Conservation (phyloP, 2,888 invertebrate genomes). For the Uloborus plumipes region DNA sequence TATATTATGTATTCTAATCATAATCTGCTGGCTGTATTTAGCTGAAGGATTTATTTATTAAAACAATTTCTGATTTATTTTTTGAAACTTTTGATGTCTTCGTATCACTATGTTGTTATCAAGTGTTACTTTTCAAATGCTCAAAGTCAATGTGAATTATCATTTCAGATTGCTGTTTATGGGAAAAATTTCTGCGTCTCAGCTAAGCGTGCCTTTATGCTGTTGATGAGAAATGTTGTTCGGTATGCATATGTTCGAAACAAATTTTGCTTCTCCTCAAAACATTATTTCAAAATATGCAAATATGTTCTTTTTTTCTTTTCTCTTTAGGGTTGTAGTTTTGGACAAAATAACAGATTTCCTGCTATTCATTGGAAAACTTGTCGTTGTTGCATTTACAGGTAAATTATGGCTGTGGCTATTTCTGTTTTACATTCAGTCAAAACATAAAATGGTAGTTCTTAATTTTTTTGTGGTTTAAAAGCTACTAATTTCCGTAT, state of each 20-base stretch:
- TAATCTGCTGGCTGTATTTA: no score
- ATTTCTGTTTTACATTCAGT: background rate
- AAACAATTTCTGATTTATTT: background rate
- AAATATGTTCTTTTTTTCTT: background rate
- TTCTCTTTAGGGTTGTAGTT: conserved; percentile 72
- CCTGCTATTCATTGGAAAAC: conserved; percentile 89
- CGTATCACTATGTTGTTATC: background rate
- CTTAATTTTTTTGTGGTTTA: background rate
- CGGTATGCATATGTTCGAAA: conserved; percentile 63
- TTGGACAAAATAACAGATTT: conserved; percentile 83
- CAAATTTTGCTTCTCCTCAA: conserved; percentile 4
- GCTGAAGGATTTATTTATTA: no score
- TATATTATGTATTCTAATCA: no score
- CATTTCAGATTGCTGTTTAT: conserved; percentile 84
- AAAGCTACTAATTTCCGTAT: no score
- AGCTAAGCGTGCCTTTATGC: conserved; percentile 88
- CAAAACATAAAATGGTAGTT: no score
- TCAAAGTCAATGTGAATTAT: conserved; percentile 3
- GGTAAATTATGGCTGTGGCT: conserved; percentile 71
- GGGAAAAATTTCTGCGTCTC: conserved; percentile 92
- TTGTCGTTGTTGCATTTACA: conserved; percentile 84
- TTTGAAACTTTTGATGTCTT: no score
- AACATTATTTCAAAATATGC: background rate
- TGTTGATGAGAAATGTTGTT: conserved; percentile 86
- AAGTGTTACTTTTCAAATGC: background rate